Conservation (phyloP, 2,797 vertebrate genomes). For the Pitangus sulphuratus region DNA sequence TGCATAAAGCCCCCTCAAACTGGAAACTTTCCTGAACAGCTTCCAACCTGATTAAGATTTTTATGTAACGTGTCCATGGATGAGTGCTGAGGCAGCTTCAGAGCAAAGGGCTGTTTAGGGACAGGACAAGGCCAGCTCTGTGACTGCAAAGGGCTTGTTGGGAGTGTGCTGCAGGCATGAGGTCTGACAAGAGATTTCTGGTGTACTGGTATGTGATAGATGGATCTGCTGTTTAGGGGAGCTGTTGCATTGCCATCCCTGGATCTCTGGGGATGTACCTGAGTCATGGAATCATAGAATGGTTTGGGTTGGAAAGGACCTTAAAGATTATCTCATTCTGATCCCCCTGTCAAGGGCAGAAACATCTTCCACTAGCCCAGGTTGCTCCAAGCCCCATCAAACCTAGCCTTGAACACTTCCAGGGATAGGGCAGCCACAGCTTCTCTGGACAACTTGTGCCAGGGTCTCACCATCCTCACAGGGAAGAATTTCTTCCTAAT, state of each 20-base stretch:
- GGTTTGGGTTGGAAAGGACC: too few relatives aligned
- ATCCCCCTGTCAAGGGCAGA: neutral
- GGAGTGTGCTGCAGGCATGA: neutral
- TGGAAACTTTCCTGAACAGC: neutral
- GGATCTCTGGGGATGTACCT: neutral
- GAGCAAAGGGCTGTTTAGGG: neutral
- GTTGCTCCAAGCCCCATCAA: neutral
- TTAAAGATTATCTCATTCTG: too few relatives aligned
- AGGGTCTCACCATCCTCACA: neutral
- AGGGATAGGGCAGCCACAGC: neutral
- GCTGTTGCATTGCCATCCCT: neutral
- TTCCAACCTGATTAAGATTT: neutral
- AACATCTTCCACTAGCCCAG: neutral
- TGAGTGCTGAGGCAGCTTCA: neutral
- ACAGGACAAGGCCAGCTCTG: neutral
- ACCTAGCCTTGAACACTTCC: neutral
- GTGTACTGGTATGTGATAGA: neutral
- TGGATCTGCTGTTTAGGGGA: neutral
- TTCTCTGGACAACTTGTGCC: neutral
- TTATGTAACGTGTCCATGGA: accelerated
- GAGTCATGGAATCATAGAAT: neutral
- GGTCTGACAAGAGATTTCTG: neutral
- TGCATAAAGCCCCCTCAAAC: neutral
- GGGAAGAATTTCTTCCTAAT: neutral
- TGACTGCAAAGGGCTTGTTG: neutral